A percentile compares a stretch with the other conserved stretches of the same genome.
Evolutionary conservation across 2,888 invertebrate genomes (phyloP).

Genomic region (Callosobruchus maculatus): DNA sequence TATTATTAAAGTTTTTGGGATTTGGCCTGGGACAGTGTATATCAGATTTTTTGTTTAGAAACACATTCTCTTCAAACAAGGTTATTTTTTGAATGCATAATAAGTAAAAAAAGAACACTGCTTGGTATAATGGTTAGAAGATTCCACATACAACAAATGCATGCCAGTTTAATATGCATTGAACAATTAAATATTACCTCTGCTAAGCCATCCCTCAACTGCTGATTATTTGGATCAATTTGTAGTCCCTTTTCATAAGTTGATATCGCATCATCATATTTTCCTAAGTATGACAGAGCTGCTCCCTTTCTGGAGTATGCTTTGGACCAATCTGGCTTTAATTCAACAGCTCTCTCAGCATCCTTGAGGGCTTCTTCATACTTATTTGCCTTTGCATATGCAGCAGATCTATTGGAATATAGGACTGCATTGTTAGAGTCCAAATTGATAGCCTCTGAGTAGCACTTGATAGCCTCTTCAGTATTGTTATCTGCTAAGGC

Average conservation of each 20-base stretch:
- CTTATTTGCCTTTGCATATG: slow-evolving; percentile 76
- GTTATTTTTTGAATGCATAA: no score
- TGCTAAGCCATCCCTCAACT: slow-evolving; percentile 63
- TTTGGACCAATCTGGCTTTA: slow-evolving; percentile 85
- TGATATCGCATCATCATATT: slow-evolving; percentile 69
- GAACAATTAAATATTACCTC: slow-evolving; percentile 50
- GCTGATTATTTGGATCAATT: slow-evolving; percentile 69
- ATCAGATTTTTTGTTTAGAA: no score
- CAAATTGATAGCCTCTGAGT: slow-evolving; percentile 76
- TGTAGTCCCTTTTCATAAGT: slow-evolving; percentile 73
- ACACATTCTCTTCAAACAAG: no score
- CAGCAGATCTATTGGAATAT: slow-evolving; percentile 89
- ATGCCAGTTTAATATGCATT: slow-evolving; percentile 26
- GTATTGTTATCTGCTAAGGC: slow-evolving; percentile 75
- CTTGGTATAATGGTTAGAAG: no score
- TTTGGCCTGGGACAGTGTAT: no score
- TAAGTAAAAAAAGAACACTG: no score
- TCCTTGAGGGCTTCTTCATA: slow-evolving; percentile 75
- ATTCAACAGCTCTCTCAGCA: slow-evolving; percentile 75
- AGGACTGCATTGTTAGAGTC: slow-evolving; percentile 84
- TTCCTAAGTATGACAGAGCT: slow-evolving; percentile 74
- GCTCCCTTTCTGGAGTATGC: slow-evolving; percentile 88
- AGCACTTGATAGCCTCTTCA: slow-evolving; percentile 74
- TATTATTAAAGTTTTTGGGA: no score
- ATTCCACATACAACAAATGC: no score